Evolutionary conservation across 2,797 vertebrate species (phyloP).

Genomic region (Falco rusticolus): DNA sequence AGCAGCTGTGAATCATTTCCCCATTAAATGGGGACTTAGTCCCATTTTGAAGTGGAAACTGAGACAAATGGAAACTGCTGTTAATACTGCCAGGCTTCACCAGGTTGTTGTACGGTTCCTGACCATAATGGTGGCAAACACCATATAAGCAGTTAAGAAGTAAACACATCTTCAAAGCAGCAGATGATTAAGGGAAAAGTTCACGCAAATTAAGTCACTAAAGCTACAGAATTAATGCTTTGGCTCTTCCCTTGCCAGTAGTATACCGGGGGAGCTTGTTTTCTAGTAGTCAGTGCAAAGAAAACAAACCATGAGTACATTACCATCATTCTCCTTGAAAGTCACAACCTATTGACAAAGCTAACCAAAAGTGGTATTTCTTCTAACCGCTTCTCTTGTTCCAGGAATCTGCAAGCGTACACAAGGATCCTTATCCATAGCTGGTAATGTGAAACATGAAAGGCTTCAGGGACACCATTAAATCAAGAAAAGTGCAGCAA

Average conservation of each 20-base stretch:
- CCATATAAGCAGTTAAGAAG: neutral
- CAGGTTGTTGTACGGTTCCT: neutral
- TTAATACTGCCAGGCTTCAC: neutral
- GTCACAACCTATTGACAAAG: neutral
- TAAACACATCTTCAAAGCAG: neutral
- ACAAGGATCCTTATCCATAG: neutral
- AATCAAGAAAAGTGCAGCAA: neutral
- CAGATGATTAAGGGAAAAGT: neutral
- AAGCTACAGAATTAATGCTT: neutral
- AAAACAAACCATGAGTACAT: neutral
- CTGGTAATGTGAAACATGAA: neutral
- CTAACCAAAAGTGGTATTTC: neutral
- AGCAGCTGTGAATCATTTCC: neutral
- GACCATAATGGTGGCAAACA: neutral
- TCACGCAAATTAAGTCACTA: neutral
- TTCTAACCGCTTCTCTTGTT: neutral
- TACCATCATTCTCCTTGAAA: neutral
- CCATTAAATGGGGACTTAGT: neutral
- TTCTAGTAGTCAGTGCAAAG: constrained; percentile 22
- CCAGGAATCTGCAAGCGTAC: neutral
- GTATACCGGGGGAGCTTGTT: neutral
- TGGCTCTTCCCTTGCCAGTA: neutral
- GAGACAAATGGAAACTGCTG: neutral
- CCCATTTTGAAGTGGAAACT: neutral
- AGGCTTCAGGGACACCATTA: neutral